Evolutionary conservation across 2,888 invertebrate genomes (phyloP), one percentile per base, ranked within the genome.

Genomic region (Elmis aenea): DNA sequence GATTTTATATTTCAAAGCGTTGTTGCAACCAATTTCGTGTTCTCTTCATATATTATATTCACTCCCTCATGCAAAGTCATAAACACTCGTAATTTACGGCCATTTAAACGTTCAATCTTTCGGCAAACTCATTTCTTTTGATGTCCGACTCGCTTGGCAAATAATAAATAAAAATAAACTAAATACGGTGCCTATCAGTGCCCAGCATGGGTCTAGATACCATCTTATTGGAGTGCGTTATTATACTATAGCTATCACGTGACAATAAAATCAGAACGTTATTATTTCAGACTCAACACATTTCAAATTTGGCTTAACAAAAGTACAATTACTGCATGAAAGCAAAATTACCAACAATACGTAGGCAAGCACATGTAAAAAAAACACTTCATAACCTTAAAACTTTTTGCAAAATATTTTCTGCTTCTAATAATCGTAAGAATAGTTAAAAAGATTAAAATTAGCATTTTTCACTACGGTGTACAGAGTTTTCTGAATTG

Each of bases 51-150:
- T 26, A 18, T 6, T 6, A 18, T 18, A 26, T 26, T 27, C 34
- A 26, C 22, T 27, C 34, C 27, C 27, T 26, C 34, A 34, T 27
- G 34, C 27, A 15, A 34, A 27, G 34, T 21, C 27, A 34, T 34
- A 34, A 34, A 34, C 34, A 22, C 13, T 14, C 21, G 11, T 34
- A 20, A 27, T 34, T 34, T 34, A 34, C 27, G 26, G 14, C 20
- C 34, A 15, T 34, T 34, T 34, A 34, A 33, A 11, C 11, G 14
- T 34, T 27, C 27, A 22, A 34, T 27, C 34, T 34, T 34, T 34
- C 34, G 34, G 34, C 34, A 34, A 22, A 27, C 34, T 34, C 27
- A 34, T 34, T 34, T 14, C 34, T 15, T 34, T 27, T 27, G 34
- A 34, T 33, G 22, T 18, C 27, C 21, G 11, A 18, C 13, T 11